Evolutionary conservation across 2,888 invertebrate genomes (phyloP).

Genomic region (Lithophane leautieri): DNA sequence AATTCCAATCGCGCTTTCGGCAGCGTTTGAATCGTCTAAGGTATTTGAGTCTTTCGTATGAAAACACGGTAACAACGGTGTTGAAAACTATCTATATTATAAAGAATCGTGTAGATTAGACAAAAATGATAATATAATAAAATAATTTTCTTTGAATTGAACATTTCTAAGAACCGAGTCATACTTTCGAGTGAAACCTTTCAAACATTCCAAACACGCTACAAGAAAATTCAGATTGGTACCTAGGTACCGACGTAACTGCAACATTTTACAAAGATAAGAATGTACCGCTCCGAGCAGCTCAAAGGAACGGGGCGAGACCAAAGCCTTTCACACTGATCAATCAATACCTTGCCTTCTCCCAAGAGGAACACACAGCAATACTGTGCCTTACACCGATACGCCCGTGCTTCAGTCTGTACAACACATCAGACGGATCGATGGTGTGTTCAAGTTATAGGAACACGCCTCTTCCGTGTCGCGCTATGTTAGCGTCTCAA

Average conservation of each 20-base stretch:
- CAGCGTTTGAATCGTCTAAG: slow-evolving; percentile 11
- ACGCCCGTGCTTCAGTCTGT: slow-evolving; percentile 27
- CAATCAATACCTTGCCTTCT: slow-evolving; percentile 56
- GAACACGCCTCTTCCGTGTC: slow-evolving; percentile 61
- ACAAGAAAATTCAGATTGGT: slow-evolving; percentile 20
- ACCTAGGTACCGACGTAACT: slow-evolving; percentile 18
- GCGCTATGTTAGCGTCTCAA: slow-evolving; percentile 19
- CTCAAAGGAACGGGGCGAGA: slow-evolving; percentile 58
- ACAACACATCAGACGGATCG: slow-evolving; percentile 39
- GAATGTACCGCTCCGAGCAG: slow-evolving; percentile 44
- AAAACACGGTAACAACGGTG: too few relatives aligned
- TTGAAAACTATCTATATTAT: not conserved
- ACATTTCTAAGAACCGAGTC: slow-evolving; percentile 7
- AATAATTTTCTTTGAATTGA: slow-evolving; percentile 9
- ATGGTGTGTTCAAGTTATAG: slow-evolving; percentile 44
- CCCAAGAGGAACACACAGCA: slow-evolving; percentile 42
- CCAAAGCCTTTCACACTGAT: slow-evolving; percentile 58
- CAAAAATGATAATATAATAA: not conserved
- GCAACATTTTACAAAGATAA: slow-evolving; percentile 53
- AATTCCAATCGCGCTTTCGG: not conserved
- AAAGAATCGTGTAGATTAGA: not conserved
- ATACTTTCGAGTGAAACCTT: slow-evolving; percentile 20
- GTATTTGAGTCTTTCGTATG: slow-evolving; percentile 12
- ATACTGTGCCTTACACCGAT: slow-evolving; percentile 41
- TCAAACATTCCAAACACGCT: slow-evolving; percentile 39